Base-by-base conservation (phyloP, 2,797 vertebrate species). In the Phalloptychus januarius region DNA sequence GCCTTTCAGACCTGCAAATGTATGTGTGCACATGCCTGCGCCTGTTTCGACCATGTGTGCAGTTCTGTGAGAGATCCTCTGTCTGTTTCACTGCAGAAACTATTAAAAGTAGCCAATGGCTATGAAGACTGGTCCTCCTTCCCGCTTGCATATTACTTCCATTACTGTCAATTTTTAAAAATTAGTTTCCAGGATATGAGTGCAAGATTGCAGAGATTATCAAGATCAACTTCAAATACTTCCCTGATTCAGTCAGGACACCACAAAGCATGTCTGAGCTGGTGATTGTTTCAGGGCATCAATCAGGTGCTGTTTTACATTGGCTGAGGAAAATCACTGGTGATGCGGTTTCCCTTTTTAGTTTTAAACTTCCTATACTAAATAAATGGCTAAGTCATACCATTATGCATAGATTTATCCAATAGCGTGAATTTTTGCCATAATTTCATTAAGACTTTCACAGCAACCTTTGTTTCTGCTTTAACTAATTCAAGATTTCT, bases 161-260 rank as follows among this genome's bases (percentile, higher is more conserved):
- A 94, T 94, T 94, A 94, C 87, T 88, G 91, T 91, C 91, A 85
- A 95, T 95, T 95, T 89, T 87, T 45, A 87, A 95, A 95, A 96
- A 95, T 94, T 93, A 94, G 93, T 93, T 92, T 85, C 91, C 93
- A 94, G 94, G 94, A 95, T 95, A 95, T 95, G 93, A 94, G 90
- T 93, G 91, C 92, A 92, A 93, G 92, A 95, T 94, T 90, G 88
- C 85, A 88, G 78, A 94, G 93, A 95, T 96, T 95, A 94, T 87
- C 85, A 81, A 89, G 79, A 82, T 93, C 87, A 88, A 90, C 93
- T 94, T 95, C 89, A 95, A 94, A 95, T 92, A 87, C 91, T 89
- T 94, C 90, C 91, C 93, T 94, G 93, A 93, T 93, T 92, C 81
- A 78, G 76, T 91, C 81, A 87, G 80, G 91, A 84, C 84, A 77